Percentiles rank a stretch among this genome's conserved stretches.
phyloP scores from a whole-genome alignment of 1,140 invertebrate species.

The Araneus ventricosus region DNA sequence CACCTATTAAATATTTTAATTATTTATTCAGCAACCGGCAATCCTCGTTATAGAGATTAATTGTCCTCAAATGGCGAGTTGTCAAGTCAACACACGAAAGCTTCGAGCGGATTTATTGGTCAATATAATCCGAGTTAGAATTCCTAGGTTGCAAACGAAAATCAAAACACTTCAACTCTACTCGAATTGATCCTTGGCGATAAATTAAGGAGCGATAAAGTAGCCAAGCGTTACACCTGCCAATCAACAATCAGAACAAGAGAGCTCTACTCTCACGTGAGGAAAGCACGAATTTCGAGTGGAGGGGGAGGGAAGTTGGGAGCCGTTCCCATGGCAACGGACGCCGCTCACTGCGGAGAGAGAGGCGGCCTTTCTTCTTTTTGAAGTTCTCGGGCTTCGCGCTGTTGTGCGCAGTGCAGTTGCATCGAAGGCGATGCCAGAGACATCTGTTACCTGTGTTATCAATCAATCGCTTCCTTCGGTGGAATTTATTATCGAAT shows the following conservation, averaged over 20 bases:
- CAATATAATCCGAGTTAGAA: too few species aligned
- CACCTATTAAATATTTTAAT: too few species aligned
- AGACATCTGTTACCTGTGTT: background rate
- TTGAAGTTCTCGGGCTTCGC: background rate
- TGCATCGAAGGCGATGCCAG: background rate
- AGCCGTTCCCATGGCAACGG: background rate
- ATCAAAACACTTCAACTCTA: too few species aligned
- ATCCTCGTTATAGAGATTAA: too few species aligned
- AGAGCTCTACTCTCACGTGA: background rate
- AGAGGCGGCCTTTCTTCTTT: background rate
- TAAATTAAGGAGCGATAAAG: background rate
- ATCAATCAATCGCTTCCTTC: conserved; percentile 4
- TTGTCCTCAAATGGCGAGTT: too few species aligned
- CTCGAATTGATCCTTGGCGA: too few species aligned
- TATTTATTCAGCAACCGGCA: too few species aligned
- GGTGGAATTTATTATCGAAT: background rate
- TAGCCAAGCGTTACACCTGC: background rate
- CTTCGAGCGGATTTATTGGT: too few species aligned
- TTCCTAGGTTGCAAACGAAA: too few species aligned
- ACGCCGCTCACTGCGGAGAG: conserved; percentile 13
- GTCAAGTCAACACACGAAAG: too few species aligned
- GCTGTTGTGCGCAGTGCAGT: conserved; percentile 19
- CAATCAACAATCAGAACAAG: background rate
- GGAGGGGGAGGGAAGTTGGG: background rate
- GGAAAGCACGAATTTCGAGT: conserved; percentile 40